These are phyloP conservation scores for Lampris incognitus DNA, from an alignment of 2,113 vertebrate genomes.

Conservation along the genomic window DNA sequence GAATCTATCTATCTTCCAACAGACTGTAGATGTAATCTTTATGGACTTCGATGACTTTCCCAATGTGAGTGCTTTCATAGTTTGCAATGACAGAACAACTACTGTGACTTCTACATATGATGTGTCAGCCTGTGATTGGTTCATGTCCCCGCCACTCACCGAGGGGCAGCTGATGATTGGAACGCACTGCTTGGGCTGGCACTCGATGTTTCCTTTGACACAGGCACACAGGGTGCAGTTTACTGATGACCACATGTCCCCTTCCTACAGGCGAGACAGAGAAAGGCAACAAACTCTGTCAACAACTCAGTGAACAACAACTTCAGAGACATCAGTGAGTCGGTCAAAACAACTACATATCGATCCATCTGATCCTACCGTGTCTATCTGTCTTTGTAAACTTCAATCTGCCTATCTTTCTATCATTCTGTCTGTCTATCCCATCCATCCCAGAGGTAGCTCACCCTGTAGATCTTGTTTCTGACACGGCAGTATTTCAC, in stretches of 20 bases:
- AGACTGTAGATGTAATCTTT: too few species aligned
- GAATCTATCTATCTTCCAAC: too few species aligned
- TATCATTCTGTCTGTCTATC: neutral
- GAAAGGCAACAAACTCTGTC: neutral
- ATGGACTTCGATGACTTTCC: too few species aligned
- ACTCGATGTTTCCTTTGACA: constrained; percentile 89
- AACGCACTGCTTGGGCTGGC: constrained; percentile 92
- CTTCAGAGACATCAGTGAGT: neutral
- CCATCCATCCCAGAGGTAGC: constrained; percentile 3
- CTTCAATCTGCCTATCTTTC: neutral
- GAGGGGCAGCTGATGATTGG: constrained; percentile 94
- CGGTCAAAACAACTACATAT: neutral
- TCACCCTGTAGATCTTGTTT: constrained; percentile 95
- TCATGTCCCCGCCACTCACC: constrained; percentile 79
- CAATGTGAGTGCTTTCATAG: too few species aligned
- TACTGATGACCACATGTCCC: constrained; percentile 96
- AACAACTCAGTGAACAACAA: too few species aligned
- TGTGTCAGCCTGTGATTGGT: constrained; percentile 31
- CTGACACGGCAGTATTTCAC: constrained; percentile 92
- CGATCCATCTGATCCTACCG: neutral
- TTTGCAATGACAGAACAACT: too few species aligned
- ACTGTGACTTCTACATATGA: too few species aligned
- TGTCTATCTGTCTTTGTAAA: neutral
- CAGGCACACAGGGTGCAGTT: constrained; percentile 97
- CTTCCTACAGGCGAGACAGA: constrained; percentile 83